Evolutionary conservation across 2,888 invertebrate genomes (phyloP).

Genomic region (Saturnia japonica): DNA sequence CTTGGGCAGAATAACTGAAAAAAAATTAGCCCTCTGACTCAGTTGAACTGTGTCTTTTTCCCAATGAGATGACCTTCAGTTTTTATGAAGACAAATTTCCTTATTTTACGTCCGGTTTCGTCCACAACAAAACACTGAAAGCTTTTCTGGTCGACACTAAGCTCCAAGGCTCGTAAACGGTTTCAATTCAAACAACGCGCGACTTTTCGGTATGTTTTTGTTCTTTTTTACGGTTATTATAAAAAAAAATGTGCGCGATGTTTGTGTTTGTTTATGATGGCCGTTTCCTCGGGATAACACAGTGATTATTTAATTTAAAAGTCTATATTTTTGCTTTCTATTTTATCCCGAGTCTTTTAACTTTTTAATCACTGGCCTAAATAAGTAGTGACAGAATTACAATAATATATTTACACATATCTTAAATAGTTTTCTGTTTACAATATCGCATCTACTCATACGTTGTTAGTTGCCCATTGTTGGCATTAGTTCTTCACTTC

Average conservation of each 20-base stretch:
- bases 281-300: background rate
- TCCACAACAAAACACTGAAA: constrained; percentile 6
- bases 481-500: too few relatives aligned
- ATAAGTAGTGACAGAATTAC: too few relatives aligned
- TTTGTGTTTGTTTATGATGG: constrained; percentile 2
- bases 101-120: constrained; percentile 12
- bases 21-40: background rate
- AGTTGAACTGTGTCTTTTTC: background rate
- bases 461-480: too few relatives aligned
- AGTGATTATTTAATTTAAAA: constrained; percentile 6
- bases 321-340: background rate
- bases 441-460: too few relatives aligned
- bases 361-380: too few relatives aligned
- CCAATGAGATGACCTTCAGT: constrained; percentile 7
- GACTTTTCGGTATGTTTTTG: constrained; percentile 12
- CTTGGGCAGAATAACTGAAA: background rate
- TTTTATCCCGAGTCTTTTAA: background rate
- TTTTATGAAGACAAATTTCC: constrained; percentile 14
- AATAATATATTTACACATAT: too few relatives aligned
- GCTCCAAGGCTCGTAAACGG: constrained; percentile 14
- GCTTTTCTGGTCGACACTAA: constrained; percentile 11
- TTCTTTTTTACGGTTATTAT: constrained; percentile 12
- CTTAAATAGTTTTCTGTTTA: too few relatives aligned
- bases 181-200: constrained; percentile 13
- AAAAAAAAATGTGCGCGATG: constrained; percentile 1